Evolutionary conservation across 2,113 vertebrate genomes (phyloP).

Genomic region (Narcine bancroftii): DNA sequence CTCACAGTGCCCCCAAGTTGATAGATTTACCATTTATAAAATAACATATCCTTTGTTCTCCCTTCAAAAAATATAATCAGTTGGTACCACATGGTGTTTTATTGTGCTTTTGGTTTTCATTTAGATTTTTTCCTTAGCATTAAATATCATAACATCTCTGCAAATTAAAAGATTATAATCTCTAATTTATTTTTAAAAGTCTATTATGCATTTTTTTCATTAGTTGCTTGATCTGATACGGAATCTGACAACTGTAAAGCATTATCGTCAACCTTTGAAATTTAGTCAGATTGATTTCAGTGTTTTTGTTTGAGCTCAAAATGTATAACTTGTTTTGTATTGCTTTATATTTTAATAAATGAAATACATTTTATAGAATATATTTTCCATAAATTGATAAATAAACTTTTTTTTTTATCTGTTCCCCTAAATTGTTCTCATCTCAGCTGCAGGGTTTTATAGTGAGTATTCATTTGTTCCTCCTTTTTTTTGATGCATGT

Average conservation of each 20-base stretch:
- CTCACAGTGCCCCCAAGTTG: not conserved
- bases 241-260: too few species aligned
- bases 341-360: not conserved
- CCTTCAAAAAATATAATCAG: not conserved
- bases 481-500: constrained; percentile 42
- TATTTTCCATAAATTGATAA: not conserved
- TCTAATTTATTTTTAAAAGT: not conserved
- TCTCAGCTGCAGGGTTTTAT: constrained; percentile 79
- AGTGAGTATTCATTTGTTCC: constrained; percentile 71
- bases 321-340: not conserved
- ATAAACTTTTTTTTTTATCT: constrained; percentile 43
- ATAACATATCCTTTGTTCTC: not conserved
- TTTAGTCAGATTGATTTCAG: not conserved
- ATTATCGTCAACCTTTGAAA: not conserved
- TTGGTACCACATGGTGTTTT: not conserved
- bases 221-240: too few species aligned
- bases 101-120: not conserved
- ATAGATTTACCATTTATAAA: not conserved
- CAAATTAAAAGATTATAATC: not conserved
- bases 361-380: not conserved
- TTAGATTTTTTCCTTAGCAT: not conserved
- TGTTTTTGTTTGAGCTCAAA: not conserved
- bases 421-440: constrained; percentile 36
- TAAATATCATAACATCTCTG: not conserved
- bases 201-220: not conserved